A percentile compares a stretch with the other conserved stretches of the same genome.
These are phyloP conservation scores for Globodera rostochiensis DNA, from an alignment of 1,140 invertebrate species.

Conservation along the genomic window DNA sequence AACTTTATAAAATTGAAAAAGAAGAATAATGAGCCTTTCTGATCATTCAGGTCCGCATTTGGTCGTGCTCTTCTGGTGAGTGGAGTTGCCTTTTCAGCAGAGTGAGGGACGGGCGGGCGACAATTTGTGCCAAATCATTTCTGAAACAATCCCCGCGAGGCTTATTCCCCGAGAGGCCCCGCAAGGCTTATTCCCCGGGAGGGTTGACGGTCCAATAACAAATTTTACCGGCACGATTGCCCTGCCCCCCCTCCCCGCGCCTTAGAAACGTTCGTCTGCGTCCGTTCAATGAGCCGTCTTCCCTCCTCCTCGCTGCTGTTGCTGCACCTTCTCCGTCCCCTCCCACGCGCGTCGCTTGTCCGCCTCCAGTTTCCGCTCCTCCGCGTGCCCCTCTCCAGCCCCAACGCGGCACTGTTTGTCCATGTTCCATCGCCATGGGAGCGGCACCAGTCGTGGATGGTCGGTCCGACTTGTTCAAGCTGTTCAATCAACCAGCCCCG, in stretches of 20 bases:
- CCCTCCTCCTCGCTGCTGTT: conserved; percentile 10
- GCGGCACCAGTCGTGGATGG: conserved; percentile 35
- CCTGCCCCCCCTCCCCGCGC: neutral
- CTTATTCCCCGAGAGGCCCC: no score
- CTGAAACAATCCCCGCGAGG: no score
- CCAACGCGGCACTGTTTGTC: conserved; percentile 29
- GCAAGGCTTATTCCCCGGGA: no score
- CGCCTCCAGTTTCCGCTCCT: conserved; percentile 15
- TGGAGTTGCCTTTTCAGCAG: neutral
- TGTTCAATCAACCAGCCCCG: neutral
- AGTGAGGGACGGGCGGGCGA: no score
- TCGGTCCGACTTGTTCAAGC: neutral
- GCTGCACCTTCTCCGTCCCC: conserved; percentile 3
- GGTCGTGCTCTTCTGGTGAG: conserved; percentile 14
- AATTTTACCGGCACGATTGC: no score
- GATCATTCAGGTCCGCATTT: conserved; percentile 20
- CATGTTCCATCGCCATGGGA: conserved; percentile 36
- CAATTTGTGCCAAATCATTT: neutral
- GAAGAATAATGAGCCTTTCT: no score
- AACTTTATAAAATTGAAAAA: conserved; percentile 6
- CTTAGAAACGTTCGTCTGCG: conserved; percentile 18
- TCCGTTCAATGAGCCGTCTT: conserved; percentile 23
- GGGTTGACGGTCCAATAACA: no score
- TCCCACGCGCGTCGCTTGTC: conserved; percentile 10
- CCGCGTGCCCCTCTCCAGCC: conserved; percentile 5